Percentiles rank a stretch among this genome's conserved stretches.
phyloP scores from a whole-genome alignment of 2,888 invertebrate genomes.

The Polymixis lichenea region DNA sequence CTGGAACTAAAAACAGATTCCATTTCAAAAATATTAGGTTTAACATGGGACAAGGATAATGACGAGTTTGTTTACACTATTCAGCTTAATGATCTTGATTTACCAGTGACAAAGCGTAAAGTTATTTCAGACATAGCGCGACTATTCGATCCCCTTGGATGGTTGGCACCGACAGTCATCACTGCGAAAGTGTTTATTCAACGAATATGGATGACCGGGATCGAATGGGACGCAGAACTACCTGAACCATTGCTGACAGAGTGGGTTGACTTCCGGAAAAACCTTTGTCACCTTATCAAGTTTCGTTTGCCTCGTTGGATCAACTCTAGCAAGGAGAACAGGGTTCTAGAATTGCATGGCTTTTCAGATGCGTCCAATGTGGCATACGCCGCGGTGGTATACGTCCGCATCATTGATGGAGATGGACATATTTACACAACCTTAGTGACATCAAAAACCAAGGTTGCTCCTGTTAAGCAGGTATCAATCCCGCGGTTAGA shows the following conservation, averaged over 20 bases:
- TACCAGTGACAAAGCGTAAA: conserved; percentile 11
- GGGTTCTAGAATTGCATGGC: conserved; percentile 10
- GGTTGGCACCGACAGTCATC: conserved; percentile 11
- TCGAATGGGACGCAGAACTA: conserved; percentile 33
- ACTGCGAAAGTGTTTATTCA: conserved; percentile 30
- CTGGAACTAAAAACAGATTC: conserved; percentile 13
- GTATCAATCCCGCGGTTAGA: not conserved
- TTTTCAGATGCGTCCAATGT: conserved; percentile 27
- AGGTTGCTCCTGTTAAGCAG: no score
- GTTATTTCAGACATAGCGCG: not conserved
- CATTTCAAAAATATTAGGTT: conserved; percentile 13
- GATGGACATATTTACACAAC: not conserved
- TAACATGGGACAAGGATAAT: conserved; percentile 13
- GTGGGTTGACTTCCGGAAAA: conserved; percentile 21
- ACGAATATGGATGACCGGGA: conserved; percentile 30
- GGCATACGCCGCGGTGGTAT: conserved; percentile 11
- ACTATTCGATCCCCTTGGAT: conserved; percentile 22
- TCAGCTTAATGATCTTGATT: conserved; percentile 7
- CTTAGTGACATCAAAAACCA: not conserved
- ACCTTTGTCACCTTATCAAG: not conserved
- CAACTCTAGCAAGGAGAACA: conserved; percentile 8
- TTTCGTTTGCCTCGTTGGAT: conserved; percentile 7
- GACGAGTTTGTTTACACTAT: conserved; percentile 18
- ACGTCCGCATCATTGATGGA: not conserved
- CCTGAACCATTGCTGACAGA: conserved; percentile 21